Evolutionary conservation across 1,140 invertebrate species (phyloP), one percentile per base, ranked within the genome.

Genomic region (Pseudomyrmex gracilis): DNA sequence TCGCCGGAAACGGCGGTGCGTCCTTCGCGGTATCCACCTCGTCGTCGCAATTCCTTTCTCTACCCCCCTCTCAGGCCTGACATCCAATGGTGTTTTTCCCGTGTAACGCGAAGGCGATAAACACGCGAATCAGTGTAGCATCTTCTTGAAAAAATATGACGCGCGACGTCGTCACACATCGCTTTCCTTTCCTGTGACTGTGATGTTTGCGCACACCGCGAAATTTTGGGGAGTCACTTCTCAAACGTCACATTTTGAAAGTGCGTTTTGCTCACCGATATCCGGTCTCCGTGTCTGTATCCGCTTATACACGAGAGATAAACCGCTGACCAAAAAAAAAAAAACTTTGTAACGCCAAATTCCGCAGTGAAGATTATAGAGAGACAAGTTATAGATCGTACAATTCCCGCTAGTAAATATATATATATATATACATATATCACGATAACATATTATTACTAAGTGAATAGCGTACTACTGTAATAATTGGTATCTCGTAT

Each of bases 151-250:
- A 66, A 43, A 24, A 13, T 45, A 57, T 24, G 49, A 61, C 20
- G 20, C 17, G 49, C 47, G 73, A 17, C 45, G 64, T 22, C 45
- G 64, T 22, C 49, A 43, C 43, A 47, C 61, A 10, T 22, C 43
- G 49, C 49, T 49, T 49, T 61, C n/a, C 64, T 86, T 71, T 49
- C 51, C 17, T 82, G 84, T 87, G 77, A 87, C 86, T 82, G 34
- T 34, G 34, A 34, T 7, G 5, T 34, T 34, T 34, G 34, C 80
- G 58, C 22, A 61, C 22, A 70, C 43, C 51, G 84, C 74, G 83
- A 53, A 76, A 60, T 47, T 55, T 83, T 51, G 57, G 68, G 66
- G 63, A 74, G 47, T 63, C 60, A 51, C 68, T 68, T 73, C 34
- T 51, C 49, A 13, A 43, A 24, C n/a, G n/a, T 64, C 68, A 83